A percentile compares a stretch with the other conserved stretches of the same genome.
These are phyloP conservation scores for human DNA, from an alignment of 2,113 vertebrate genomes.

Conservation along the genomic window DNA sequence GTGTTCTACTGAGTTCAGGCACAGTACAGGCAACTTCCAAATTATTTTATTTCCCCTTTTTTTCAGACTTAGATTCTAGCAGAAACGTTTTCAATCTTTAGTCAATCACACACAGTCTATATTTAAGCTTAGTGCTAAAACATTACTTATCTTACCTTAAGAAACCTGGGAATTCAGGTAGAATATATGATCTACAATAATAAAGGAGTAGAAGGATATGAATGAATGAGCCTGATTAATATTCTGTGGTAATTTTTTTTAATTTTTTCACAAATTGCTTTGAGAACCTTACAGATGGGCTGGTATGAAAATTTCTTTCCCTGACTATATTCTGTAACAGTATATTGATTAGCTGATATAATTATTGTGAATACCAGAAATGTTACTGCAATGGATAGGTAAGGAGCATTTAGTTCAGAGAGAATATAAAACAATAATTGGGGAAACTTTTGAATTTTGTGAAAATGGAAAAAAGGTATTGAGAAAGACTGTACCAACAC, in stretches of 20 bases:
- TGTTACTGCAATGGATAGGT: not conserved
- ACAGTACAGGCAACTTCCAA: constrained; percentile 14
- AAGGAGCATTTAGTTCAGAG: not conserved
- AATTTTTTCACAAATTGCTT: not conserved
- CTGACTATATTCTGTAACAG: not conserved
- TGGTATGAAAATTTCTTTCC: not conserved
- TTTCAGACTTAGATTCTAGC: not conserved
- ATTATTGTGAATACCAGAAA: not conserved
- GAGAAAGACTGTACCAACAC: not conserved
- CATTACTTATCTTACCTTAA: not conserved
- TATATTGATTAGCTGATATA: not conserved
- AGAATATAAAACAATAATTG: not conserved
- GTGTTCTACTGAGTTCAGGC: constrained; percentile 51
- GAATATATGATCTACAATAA: not conserved
- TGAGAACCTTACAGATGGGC: not conserved
- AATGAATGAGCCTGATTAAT: not conserved
- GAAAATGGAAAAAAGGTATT: not conserved
- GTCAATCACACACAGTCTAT: not conserved
- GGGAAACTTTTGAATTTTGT: not conserved
- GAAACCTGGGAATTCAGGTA: not conserved
- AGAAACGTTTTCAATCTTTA: constrained; percentile 23
- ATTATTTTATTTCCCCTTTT: constrained; percentile 3
- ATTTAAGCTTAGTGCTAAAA: not conserved
- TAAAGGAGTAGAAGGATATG: not conserved
- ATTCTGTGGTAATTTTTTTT: not conserved